These are phyloP conservation scores for Drosophila lacertosa DNA, from an alignment of 1,140 invertebrate species.

Conservation along the genomic window DNA sequence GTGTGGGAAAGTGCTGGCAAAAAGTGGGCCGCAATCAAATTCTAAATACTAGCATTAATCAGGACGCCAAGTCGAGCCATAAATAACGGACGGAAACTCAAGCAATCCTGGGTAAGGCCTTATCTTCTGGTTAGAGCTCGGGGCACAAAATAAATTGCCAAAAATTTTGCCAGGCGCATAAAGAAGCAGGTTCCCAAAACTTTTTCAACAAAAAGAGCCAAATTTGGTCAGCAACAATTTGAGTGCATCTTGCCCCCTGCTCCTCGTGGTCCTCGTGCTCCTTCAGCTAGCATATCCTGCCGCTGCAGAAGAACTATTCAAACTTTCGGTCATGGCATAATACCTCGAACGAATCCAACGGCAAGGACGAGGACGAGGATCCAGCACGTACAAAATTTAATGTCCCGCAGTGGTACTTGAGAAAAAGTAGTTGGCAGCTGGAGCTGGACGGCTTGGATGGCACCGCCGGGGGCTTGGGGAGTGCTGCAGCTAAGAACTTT, in stretches of 20 bases:
- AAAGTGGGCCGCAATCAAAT: constrained; percentile 27
- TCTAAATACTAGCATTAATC: constrained; percentile 48
- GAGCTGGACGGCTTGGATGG: constrained; percentile 31
- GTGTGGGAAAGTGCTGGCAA: constrained; percentile 50
- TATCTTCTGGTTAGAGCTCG: constrained; percentile 39
- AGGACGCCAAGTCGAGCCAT: constrained; percentile 45
- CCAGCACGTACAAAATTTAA: constrained; percentile 76
- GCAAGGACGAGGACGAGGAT: constrained; percentile 48
- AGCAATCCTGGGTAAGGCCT: constrained; percentile 43
- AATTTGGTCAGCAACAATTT: constrained; percentile 60
- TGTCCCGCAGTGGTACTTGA: constrained; percentile 81
- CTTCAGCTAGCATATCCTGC: constrained; percentile 12
- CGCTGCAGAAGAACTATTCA: constrained; percentile 73
- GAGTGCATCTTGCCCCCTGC: constrained; percentile 7
- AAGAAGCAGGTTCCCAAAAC: constrained; percentile 45
- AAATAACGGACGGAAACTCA: constrained; percentile 34
- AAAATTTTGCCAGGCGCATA: constrained; percentile 55
- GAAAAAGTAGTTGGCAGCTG: constrained; percentile 78
- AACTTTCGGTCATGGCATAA: constrained; percentile 79
- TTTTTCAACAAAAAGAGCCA: constrained; percentile 51
- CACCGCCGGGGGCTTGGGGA: constrained; percentile 1
- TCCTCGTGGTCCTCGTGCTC: background rate
- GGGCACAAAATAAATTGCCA: constrained; percentile 58
- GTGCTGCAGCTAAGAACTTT: constrained; percentile 71
- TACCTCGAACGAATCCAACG: constrained; percentile 67